A percentile compares a stretch with the other conserved stretches of the same genome.
Conservation (phyloP, 2,888 invertebrate species). For the Eubasilissa splendida region DNA sequence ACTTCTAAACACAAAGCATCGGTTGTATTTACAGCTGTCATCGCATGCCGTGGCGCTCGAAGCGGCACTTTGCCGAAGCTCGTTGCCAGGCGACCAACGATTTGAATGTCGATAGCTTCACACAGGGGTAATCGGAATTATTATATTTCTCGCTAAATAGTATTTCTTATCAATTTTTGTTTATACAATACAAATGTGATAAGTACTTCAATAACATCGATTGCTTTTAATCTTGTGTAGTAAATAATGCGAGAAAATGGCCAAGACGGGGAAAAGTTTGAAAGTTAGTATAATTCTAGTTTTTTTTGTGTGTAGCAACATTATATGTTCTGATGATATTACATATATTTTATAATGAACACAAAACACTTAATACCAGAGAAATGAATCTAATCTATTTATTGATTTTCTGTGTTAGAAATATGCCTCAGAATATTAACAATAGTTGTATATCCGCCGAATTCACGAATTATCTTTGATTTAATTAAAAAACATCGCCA, state of each 20-base stretch:
- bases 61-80: background rate
- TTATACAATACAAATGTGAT: background rate
- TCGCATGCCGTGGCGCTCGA: no score
- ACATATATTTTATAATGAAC: background rate
- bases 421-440: no score
- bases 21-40: no score
- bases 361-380: background rate
- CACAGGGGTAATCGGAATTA: background rate
- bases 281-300: slow-evolving; percentile 49
- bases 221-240: background rate
- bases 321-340: background rate
- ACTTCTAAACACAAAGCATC: no score
- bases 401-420: no score
- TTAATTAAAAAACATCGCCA: no score
- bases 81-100: slow-evolving; percentile 37
- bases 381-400: no score
- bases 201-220: no score
- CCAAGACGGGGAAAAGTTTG: slow-evolving; percentile 50
- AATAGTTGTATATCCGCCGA: no score
- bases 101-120: slow-evolving; percentile 39
- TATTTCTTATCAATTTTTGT: slow-evolving; percentile 24
- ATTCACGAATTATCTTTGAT: no score
- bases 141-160: background rate
- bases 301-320: background rate
- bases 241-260: slow-evolving; percentile 46